Evolutionary conservation across 2,888 invertebrate genomes (phyloP).

Genomic region (Amiota minor): DNA sequence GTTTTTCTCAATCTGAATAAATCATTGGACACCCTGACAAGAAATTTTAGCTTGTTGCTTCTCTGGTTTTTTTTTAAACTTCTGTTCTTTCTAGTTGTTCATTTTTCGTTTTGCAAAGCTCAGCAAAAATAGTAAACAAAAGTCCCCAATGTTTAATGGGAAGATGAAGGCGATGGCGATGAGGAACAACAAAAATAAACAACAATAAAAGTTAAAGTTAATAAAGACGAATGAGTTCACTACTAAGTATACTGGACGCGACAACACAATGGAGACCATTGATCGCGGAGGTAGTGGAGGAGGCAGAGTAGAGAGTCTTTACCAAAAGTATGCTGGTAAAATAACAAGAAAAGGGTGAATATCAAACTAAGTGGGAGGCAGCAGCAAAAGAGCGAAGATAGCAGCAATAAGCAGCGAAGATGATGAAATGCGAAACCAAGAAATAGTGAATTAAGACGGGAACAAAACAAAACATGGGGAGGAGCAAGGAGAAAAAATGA

Average conservation of each 20-base stretch:
- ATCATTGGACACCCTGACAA: not conserved
- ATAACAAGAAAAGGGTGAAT: not conserved
- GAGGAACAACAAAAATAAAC: slow-evolving; percentile 3
- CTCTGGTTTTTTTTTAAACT: not conserved
- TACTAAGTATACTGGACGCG: no score
- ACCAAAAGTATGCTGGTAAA: not conserved
- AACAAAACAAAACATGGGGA: not conserved
- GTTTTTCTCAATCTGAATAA: not conserved
- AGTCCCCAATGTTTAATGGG: not conserved
- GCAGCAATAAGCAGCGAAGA: not conserved
- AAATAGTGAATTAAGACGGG: not conserved
- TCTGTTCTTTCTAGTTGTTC: not conserved
- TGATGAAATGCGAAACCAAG: slow-evolving; percentile 18
- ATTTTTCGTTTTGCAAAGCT: slow-evolving; percentile 17
- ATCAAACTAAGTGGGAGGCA: not conserved
- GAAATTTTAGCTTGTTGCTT: slow-evolving; percentile 15
- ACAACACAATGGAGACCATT: not conserved
- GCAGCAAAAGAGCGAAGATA: slow-evolving; percentile 8
- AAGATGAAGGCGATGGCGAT: not conserved
- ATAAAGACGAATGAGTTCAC: slow-evolving; percentile 10
- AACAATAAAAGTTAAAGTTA: slow-evolving; percentile 1
- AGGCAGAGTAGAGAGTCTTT: no score
- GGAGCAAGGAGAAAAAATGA: not conserved
- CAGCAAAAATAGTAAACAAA: slow-evolving; percentile 21
- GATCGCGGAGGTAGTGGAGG: not conserved